Percentiles rank a stretch among this genome's conserved stretches.
Conservation (phyloP, 2,888 invertebrate genomes). For the Drosophila phalerata region DNA sequence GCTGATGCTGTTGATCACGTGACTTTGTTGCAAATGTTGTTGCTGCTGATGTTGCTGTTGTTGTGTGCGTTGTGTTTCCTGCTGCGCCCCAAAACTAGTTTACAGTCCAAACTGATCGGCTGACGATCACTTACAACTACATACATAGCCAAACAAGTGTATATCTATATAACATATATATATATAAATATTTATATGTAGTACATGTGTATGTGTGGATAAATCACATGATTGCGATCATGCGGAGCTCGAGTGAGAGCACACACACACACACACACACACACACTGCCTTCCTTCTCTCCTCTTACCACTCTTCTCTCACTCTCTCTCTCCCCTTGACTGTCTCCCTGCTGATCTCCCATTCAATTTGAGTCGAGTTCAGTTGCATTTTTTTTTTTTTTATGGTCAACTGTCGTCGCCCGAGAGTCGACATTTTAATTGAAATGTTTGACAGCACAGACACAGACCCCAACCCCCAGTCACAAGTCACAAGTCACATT, state of each 20-base stretch:
- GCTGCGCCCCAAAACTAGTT: slow-evolving; percentile 57
- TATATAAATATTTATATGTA: neutral
- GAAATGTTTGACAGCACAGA: slow-evolving; percentile 76
- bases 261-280: neutral
- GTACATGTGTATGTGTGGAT: slow-evolving; percentile 26
- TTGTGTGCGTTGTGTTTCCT: slow-evolving; percentile 46
- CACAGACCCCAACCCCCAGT: slow-evolving; percentile 7
- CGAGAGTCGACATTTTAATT: slow-evolving; percentile 62
- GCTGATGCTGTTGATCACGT: slow-evolving; percentile 68
- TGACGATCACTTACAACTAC: slow-evolving; percentile 41
- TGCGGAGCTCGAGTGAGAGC: slow-evolving; percentile 59
- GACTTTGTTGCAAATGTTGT: slow-evolving; percentile 65
- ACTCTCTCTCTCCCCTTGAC: neutral
- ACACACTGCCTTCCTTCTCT: slow-evolving; percentile 1
- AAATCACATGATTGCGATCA: slow-evolving; percentile 76
- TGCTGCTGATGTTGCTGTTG: slow-evolving; percentile 41
- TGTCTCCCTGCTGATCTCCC: neutral
- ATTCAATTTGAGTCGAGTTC: slow-evolving; percentile 64
- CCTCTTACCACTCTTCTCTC: neutral
- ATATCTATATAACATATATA: neutral
- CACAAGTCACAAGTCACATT: slow-evolving; percentile 38
- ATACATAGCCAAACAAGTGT: slow-evolving; percentile 1
- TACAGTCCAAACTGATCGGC: slow-evolving; percentile 45
- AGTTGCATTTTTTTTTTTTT: slow-evolving; percentile 27
- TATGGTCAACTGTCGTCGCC: slow-evolving; percentile 31